Evolutionary conservation across 2,797 vertebrate species (phyloP).

Genomic region (Lagodon rhomboides): DNA sequence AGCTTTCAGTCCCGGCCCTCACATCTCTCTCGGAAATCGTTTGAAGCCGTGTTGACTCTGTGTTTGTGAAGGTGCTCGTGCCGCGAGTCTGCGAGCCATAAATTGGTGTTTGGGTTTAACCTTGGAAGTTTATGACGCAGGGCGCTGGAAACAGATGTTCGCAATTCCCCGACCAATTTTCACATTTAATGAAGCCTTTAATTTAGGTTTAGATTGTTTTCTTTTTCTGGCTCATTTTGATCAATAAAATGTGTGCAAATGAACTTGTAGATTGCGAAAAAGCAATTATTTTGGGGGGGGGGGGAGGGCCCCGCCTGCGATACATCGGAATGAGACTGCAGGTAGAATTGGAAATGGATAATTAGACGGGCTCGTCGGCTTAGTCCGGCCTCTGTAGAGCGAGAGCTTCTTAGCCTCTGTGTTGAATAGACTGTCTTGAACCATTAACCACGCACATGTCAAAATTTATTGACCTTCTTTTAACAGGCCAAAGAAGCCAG

Average conservation of each 20-base stretch:
- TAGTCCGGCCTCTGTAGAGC: conserved; percentile 49
- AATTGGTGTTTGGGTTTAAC: conserved; percentile 85
- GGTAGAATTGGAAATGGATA: conserved; percentile 79
- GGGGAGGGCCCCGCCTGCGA: conserved; percentile 61
- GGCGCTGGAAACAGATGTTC: conserved; percentile 84
- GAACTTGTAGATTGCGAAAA: conserved; percentile 81
- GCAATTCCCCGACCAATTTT: conserved; percentile 86
- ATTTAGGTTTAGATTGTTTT: conserved; percentile 86
- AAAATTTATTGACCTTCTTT: conserved; percentile 46
- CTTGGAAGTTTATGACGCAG: conserved; percentile 82
- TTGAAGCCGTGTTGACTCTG: conserved; percentile 68
- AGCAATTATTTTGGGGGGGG: conserved; percentile 82
- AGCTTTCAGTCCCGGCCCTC: conserved; percentile 51
- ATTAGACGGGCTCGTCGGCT: conserved; percentile 64
- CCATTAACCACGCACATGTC: conserved; percentile 57
- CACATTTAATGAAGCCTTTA: conserved; percentile 89
- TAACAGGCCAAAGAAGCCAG: conserved; percentile 31
- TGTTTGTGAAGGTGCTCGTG: conserved; percentile 55
- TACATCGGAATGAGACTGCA: conserved; percentile 78
- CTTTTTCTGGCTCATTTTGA: conserved; percentile 81
- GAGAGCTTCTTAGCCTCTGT: conserved; percentile 43
- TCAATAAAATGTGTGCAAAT: conserved; percentile 86
- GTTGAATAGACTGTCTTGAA: conserved; percentile 49
- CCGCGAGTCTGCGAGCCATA: conserved; percentile 61
- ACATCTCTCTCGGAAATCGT: conserved; percentile 47